Evolutionary conservation across 2,113 vertebrate genomes (phyloP).

Genomic region (Brachypteracias leptosomus): DNA sequence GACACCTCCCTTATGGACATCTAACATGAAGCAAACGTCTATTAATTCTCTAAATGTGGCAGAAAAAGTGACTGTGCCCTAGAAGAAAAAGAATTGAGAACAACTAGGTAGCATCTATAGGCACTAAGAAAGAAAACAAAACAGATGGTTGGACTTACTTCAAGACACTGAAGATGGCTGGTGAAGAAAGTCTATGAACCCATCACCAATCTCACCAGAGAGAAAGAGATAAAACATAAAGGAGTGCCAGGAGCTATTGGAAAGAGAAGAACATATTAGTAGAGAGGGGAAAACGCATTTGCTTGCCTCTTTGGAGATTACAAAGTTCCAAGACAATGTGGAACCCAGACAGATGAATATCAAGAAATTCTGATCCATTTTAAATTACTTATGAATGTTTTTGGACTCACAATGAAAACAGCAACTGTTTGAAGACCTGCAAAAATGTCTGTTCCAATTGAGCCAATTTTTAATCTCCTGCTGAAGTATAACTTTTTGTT

Average conservation of each 20-base stretch:
- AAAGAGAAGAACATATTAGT: background rate
- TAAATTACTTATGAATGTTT: background rate
- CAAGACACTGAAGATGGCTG: background rate
- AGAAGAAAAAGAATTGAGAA: background rate
- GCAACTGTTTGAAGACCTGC: background rate
- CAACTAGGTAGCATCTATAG: background rate
- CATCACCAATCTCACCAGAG: background rate
- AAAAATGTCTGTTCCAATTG: background rate
- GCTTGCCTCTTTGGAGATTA: background rate
- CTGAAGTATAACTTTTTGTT: background rate
- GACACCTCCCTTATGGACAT: background rate
- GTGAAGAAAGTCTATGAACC: background rate
- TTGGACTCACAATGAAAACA: background rate
- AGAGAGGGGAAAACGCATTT: accelerated
- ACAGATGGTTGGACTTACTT: background rate
- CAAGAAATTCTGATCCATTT: background rate
- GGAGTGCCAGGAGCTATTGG: background rate
- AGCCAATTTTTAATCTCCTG: background rate
- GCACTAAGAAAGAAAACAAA: background rate
- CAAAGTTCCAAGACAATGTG: background rate
- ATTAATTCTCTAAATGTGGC: background rate
- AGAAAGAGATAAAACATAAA: background rate
- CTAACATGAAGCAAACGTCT: background rate
- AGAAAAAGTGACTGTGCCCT: background rate
- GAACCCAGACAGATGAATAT: background rate